These are phyloP conservation scores for Ibidorhyncha struthersii DNA, from an alignment of 2,113 vertebrate species.

Conservation along the genomic window DNA sequence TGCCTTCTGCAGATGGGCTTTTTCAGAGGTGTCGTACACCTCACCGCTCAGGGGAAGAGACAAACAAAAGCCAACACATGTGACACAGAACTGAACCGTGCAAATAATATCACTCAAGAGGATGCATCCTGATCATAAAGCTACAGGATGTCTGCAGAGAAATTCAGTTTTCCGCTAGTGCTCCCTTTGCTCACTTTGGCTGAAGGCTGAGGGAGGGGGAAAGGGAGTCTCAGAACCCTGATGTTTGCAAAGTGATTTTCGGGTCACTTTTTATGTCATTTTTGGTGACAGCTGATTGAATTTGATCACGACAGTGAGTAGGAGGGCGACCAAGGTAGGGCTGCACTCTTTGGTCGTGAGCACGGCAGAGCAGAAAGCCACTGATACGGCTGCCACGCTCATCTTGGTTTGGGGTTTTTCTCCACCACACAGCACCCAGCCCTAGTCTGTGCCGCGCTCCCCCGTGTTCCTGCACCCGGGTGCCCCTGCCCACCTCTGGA, in stretches of 20 bases:
- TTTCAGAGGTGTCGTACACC: slow-evolving; percentile 17
- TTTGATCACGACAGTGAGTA: neutral
- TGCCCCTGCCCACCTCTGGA: neutral
- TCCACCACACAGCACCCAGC: neutral
- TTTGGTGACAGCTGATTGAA: neutral
- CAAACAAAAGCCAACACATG: slow-evolving; percentile 16
- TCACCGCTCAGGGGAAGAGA: neutral
- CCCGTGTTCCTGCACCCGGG: accelerated
- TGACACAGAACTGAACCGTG: neutral
- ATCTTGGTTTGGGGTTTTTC: neutral
- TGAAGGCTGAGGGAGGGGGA: neutral
- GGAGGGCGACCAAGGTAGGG: neutral
- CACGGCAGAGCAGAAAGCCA: neutral
- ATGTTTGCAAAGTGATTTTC: neutral
- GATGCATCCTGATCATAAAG: neutral
- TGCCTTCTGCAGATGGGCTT: slow-evolving; percentile 45
- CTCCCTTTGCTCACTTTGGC: neutral
- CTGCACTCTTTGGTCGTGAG: neutral
- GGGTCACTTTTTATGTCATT: neutral
- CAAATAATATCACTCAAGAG: neutral
- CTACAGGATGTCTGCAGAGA: neutral
- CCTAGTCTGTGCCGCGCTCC: neutral
- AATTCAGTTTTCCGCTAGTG: neutral
- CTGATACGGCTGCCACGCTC: neutral
- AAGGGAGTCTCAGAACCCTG: neutral